Percentiles rank a stretch among this genome's conserved stretches.
phyloP scores from a whole-genome alignment of 2,113 vertebrate species.

The Chiloscyllium plagiosum region DNA sequence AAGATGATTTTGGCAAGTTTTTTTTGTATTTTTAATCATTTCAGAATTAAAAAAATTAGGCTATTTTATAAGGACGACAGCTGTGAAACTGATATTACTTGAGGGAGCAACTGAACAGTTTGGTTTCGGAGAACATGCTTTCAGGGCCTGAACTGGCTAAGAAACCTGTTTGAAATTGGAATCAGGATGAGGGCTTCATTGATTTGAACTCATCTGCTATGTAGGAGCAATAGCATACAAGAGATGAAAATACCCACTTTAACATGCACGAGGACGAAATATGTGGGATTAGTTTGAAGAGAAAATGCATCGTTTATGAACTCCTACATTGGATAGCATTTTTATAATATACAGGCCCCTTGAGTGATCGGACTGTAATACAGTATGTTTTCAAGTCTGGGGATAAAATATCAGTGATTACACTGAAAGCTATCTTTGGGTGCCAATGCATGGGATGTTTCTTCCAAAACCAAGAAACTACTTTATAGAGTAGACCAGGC shows the following conservation, averaged over 20 bases:
- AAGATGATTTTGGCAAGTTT: neutral
- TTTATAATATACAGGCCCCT: neutral
- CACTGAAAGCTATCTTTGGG: neutral
- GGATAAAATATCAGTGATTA: neutral
- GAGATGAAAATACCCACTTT: constrained; percentile 1
- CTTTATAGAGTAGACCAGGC: neutral
- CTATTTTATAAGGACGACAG: constrained; percentile 11
- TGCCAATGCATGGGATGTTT: neutral
- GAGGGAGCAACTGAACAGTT: constrained; percentile 3
- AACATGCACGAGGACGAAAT: neutral
- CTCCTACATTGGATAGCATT: neutral
- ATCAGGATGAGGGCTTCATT: neutral
- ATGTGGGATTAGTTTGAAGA: constrained; percentile 8
- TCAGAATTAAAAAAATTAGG: constrained; percentile 31
- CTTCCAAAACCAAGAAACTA: neutral
- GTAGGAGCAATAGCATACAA: neutral
- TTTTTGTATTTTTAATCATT: constrained; percentile 17
- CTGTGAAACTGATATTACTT: constrained; percentile 32
- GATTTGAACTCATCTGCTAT: constrained; percentile 1
- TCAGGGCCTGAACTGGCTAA: constrained; percentile 22
- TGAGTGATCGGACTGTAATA: neutral
- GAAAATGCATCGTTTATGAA: neutral
- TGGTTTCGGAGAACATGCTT: constrained; percentile 31
- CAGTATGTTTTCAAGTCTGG: constrained; percentile 3
- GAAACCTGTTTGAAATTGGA: constrained; percentile 18